Evolutionary conservation across 2,797 vertebrate species (phyloP), one percentile per base, ranked within the genome.

Genomic region (Hozukius guyotensis): DNA sequence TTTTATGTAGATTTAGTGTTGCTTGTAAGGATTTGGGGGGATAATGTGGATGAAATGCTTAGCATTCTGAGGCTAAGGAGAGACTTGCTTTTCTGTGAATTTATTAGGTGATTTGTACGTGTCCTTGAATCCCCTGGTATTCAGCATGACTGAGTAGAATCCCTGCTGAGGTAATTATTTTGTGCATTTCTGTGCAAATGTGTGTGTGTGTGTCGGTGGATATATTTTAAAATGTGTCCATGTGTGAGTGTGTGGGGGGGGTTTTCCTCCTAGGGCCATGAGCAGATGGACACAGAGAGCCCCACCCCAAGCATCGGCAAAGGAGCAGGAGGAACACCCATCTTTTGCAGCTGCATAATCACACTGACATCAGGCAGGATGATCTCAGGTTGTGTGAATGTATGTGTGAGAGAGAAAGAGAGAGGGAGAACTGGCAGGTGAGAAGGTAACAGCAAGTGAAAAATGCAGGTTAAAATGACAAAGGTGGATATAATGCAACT

Each of bases 281-380:
- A 91, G 78, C 89, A 93, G 89, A 93, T 89, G 91, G 88, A 87
- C 86, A 76, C 24, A 87, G 71, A 70, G 88, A 91, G 86, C 81
- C 78, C 82, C 84, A 87, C 87, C 89, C 78, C 57, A 1, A 85
- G 82, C 72, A 18, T 20, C 86, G 88, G 86, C 87, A 84, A 75
- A 82, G 73, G 31, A 87, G 72, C 60, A 68, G 49, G 57, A 89
- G 80, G 57, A 91, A 90, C 88, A 87, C 84, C 87, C 89, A 85
- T 88, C 81, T 80, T 86, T 76, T 90, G 75, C 91, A 91, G 90
- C 91, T 93, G 91, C 88, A 84, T 85, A 77, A 85, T 88, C 83
- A 85, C 80, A 78, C 64, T 81, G 87, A 92, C 84, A 90, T 87
- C 65, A 90, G 66, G 32, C 65, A 63, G 36, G 78, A 84, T 82